These are phyloP conservation scores for Rotaria sp. DNA, from an alignment of 2,888 invertebrate species.

Conservation along the genomic window DNA sequence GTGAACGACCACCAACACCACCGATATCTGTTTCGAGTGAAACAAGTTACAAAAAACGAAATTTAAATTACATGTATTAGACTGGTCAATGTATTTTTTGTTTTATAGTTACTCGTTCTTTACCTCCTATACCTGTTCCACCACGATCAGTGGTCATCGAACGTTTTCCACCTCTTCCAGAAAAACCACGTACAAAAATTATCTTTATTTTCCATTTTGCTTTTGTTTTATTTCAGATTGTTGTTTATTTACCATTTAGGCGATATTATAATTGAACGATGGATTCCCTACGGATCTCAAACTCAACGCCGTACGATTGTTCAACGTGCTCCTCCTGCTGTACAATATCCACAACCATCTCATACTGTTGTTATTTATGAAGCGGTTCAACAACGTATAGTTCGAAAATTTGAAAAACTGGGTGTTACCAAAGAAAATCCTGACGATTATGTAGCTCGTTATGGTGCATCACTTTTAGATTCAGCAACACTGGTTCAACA, in stretches of 20 bases:
- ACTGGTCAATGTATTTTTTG: not conserved
- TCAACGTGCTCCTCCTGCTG: not conserved
- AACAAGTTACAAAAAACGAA: not conserved
- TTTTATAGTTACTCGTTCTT: not conserved
- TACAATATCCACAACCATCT: not conserved
- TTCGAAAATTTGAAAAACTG: conserved; percentile 27
- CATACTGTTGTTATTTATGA: conserved; percentile 31
- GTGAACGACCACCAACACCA: conserved; percentile 31
- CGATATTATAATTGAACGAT: not conserved
- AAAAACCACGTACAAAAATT: no score
- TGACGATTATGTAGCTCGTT: conserved; percentile 27
- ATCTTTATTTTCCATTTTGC: no score
- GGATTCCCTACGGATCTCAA: conserved; percentile 28
- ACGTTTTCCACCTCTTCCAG: not conserved
- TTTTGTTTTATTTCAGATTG: no score
- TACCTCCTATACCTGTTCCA: conserved; percentile 29
- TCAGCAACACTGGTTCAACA: not conserved
- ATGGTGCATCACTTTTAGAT: conserved; percentile 3
- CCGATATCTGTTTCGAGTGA: conserved; percentile 5
- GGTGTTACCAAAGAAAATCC: conserved; percentile 35
- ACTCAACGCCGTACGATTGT: conserved; percentile 21
- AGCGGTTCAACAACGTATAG: conserved; percentile 24
- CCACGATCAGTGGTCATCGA: conserved; percentile 35
- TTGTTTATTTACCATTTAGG: no score
- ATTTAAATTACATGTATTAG: not conserved